These are phyloP conservation scores for Gymnoscopelus microlampas DNA, from an alignment of 2,797 vertebrate species.

Conservation along the genomic window DNA sequence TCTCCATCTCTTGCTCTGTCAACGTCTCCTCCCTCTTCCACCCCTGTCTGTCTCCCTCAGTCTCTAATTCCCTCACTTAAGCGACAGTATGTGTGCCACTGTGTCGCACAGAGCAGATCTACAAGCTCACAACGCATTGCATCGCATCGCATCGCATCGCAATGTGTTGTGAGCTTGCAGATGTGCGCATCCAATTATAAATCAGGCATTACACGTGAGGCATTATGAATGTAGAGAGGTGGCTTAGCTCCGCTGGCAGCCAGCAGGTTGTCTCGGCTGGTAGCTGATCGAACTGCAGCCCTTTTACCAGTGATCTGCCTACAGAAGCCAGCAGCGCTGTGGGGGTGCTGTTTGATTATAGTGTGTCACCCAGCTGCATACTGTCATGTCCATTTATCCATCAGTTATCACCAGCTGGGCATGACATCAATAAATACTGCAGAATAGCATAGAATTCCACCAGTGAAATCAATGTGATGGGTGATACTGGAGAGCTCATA, in stretches of 20 bases:
- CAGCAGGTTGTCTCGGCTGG: constrained; percentile 1
- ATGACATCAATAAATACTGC: neutral
- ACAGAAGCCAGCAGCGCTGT: constrained; percentile 39
- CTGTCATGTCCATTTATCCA: constrained; percentile 45
- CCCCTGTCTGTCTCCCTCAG: no score
- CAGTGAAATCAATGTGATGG: constrained; percentile 11
- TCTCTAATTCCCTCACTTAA: neutral
- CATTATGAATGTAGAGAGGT: constrained; percentile 40
- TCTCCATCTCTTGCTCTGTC: no score
- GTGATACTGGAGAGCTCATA: neutral
- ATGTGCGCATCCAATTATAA: no score
- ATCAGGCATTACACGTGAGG: constrained; percentile 2
- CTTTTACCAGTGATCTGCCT: constrained; percentile 10
- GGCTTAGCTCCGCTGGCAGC: constrained; percentile 15
- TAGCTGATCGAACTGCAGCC: neutral
- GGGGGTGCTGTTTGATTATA: constrained; percentile 34
- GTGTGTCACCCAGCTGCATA: constrained; percentile 48
- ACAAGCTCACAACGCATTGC: no score
- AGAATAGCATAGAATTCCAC: constrained; percentile 5
- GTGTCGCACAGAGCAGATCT: no score
- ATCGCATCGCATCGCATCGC: no score
- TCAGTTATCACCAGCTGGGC: constrained; percentile 23
- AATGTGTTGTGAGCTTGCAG: no score
- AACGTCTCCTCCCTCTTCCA: no score
- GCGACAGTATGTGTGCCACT: no score